Conservation (phyloP, 2,797 vertebrate genomes). For the Chrysocyon brachyurus region DNA sequence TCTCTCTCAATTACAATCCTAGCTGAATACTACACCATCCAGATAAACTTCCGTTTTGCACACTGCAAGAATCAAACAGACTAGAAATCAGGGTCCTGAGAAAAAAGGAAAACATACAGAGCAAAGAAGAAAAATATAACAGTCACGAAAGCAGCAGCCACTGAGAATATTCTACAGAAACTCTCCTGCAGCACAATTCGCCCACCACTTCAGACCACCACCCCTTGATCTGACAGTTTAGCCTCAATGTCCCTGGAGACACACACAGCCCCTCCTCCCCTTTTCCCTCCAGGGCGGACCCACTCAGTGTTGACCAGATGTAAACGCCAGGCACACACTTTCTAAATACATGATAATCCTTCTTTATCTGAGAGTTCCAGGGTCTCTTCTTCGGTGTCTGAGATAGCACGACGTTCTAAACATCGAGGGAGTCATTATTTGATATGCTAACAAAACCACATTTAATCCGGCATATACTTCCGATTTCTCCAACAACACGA, state of each 20-base stretch:
- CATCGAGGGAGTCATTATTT: neutral
- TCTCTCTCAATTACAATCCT: neutral
- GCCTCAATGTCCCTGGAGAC: neutral
- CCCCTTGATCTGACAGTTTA: neutral
- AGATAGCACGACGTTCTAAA: neutral
- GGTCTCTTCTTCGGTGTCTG: neutral
- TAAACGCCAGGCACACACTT: neutral
- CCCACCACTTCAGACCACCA: neutral
- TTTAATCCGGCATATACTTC: neutral
- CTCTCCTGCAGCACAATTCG: neutral
- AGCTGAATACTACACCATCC: neutral
- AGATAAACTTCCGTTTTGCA: neutral
- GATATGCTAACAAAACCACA: conserved; percentile 25
- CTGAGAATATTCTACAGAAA: neutral
- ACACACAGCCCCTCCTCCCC: neutral
- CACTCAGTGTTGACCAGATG: neutral
- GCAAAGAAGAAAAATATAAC: neutral
- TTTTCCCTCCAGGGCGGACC: neutral
- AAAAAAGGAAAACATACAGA: neutral
- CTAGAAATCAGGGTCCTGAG: neutral
- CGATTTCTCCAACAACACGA: neutral
- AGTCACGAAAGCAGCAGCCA: neutral
- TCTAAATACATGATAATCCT: neutral
- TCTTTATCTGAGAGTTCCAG: conserved; percentile 1
- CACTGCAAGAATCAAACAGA: neutral